Evolutionary conservation across 2,888 invertebrate genomes (phyloP).

Genomic region (Catocala fraxini): DNA sequence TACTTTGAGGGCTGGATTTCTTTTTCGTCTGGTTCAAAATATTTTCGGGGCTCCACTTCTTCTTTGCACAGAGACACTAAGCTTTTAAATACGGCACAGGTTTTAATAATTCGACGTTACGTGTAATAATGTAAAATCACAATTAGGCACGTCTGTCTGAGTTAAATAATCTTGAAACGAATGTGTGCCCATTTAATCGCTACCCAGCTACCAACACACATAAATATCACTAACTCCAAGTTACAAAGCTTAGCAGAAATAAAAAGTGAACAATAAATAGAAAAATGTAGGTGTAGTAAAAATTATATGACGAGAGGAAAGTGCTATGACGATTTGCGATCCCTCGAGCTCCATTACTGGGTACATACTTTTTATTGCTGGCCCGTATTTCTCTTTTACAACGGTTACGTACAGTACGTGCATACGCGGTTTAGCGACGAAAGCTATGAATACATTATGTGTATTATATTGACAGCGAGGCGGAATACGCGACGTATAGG

Average conservation of each 20-base stretch:
- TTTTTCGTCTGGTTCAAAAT: too few relatives aligned
- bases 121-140: too few relatives aligned
- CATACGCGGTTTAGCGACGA: slow-evolving; percentile 33
- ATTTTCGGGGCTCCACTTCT: too few relatives aligned
- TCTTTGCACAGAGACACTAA: too few relatives aligned
- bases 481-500: slow-evolving; percentile 31
- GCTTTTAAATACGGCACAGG: too few relatives aligned
- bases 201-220: slow-evolving; percentile 17
- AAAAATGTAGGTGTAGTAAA: slow-evolving; percentile 52
- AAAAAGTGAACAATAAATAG: slow-evolving; percentile 49
- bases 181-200: too few relatives aligned
- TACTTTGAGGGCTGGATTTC: too few relatives aligned
- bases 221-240: slow-evolving; percentile 27
- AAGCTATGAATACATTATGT: slow-evolving; percentile 47
- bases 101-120: too few relatives aligned
- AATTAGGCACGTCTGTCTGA: too few relatives aligned
- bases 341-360: slow-evolving; percentile 46
- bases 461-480: slow-evolving; percentile 46
- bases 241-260: slow-evolving; percentile 47
- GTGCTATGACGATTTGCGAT: slow-evolving; percentile 53
- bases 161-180: too few relatives aligned
- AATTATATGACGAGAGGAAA: slow-evolving; percentile 51
- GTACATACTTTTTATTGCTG: slow-evolving; percentile 47
- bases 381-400: slow-evolving; percentile 45
- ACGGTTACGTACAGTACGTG: slow-evolving; percentile 22